phyloP scores from a whole-genome alignment of 2,113 vertebrate species.

The Serilophus lunatus region DNA sequence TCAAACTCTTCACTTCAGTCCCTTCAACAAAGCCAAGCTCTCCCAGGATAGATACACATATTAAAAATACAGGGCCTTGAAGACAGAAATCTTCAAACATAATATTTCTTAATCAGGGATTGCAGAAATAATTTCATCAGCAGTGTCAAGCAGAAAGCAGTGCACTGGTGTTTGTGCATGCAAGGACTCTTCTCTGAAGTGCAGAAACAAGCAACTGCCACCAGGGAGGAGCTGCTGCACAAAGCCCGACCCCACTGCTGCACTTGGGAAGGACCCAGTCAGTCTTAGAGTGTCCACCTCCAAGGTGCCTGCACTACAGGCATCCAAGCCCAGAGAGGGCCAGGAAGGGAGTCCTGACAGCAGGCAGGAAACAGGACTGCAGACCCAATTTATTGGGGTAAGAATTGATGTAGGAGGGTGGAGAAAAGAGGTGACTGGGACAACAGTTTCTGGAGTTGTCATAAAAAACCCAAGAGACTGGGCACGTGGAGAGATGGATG shows the following conservation, averaged over 20 bases:
- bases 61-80: background rate
- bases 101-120: background rate
- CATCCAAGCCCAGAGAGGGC: background rate
- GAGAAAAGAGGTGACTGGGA: background rate
- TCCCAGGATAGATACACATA: background rate
- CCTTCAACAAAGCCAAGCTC: background rate
- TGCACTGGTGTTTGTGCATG: rapidly evolving
- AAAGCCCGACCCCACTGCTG: background rate
- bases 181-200: background rate
- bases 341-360: rapidly evolving
- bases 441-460: background rate
- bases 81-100: background rate
- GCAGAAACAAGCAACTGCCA: background rate
- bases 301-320: background rate
- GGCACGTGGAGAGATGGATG: background rate
- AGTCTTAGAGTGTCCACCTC: background rate
- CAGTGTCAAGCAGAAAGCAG: background rate
- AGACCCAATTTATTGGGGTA: background rate
- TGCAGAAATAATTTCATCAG: background rate
- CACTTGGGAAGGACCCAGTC: background rate
- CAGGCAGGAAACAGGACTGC: background rate
- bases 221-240: background rate
- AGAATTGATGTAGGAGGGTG: background rate
- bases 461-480: background rate
- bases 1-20: background rate